phyloP scores from a whole-genome alignment of 2,113 vertebrate genomes.

The Bagarius yarrelli region DNA sequence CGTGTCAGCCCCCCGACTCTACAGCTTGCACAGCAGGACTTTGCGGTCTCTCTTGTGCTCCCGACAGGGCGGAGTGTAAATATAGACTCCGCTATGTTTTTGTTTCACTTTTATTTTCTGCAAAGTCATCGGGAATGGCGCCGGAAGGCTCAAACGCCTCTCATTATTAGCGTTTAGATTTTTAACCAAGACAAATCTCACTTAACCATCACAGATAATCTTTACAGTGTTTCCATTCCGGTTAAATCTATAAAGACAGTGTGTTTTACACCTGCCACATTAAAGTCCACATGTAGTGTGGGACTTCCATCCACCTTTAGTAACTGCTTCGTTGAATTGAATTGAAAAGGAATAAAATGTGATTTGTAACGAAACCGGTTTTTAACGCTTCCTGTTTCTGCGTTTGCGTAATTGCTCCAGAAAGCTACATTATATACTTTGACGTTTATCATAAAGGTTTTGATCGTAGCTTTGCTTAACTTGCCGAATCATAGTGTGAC shows the following conservation, averaged over 20 bases:
- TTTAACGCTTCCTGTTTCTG: too few species aligned
- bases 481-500: too few species aligned
- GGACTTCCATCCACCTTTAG: not conserved
- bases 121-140: conserved; percentile 53
- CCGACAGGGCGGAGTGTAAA: conserved; percentile 55
- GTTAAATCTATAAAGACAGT: not conserved
- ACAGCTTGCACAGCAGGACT: conserved; percentile 17
- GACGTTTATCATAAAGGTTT: too few species aligned
- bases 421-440: too few species aligned
- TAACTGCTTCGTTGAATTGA: not conserved
- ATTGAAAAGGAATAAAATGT: not conserved
- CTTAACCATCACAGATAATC: too few species aligned
- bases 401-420: too few species aligned
- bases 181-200: not conserved
- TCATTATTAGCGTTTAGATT: too few species aligned
- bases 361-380: not conserved
- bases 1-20: not conserved
- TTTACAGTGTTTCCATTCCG: not conserved
- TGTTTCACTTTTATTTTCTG: conserved; percentile 63
- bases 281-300: not conserved
- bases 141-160: too few species aligned
- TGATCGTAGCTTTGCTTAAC: too few species aligned
- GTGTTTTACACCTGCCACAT: not conserved
- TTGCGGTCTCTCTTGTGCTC: conserved; percentile 41
- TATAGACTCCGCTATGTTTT: conserved; percentile 69